phyloP scores from a whole-genome alignment of 2,888 invertebrate species.

The Hylaea fasciaria region DNA sequence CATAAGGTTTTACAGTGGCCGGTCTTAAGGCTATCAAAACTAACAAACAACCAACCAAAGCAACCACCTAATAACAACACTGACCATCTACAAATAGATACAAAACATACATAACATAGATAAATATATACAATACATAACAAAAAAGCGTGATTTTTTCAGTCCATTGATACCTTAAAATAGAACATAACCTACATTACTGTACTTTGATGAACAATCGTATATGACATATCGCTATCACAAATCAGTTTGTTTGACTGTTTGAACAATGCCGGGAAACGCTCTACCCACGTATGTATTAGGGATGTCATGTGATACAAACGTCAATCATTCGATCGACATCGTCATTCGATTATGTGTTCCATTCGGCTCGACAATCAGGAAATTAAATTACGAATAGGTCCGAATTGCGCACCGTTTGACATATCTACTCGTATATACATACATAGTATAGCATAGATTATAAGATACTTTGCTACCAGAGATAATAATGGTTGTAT shows the following conservation, averaged over 20 bases:
- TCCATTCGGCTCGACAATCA: slow-evolving; percentile 37
- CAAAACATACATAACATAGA: too few species aligned
- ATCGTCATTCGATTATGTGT: slow-evolving; percentile 32
- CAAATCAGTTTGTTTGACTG: slow-evolving; percentile 17
- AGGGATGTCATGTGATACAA: slow-evolving; percentile 36
- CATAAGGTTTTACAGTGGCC: too few species aligned
- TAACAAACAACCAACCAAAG: too few species aligned
- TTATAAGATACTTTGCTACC: neutral
- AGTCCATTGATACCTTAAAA: neutral
- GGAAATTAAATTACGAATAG: slow-evolving; percentile 25
- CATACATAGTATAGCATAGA: neutral
- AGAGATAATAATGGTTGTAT: neutral
- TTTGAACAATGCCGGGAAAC: slow-evolving; percentile 34
- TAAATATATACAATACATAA: too few species aligned
- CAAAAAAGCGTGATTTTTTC: too few species aligned
- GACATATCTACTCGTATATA: neutral
- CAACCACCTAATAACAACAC: too few species aligned
- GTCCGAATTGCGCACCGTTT: neutral
- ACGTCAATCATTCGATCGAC: slow-evolving; percentile 41
- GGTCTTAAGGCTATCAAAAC: too few species aligned
- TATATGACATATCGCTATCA: slow-evolving; percentile 6
- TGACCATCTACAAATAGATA: too few species aligned
- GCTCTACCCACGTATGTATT: slow-evolving; percentile 22
- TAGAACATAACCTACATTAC: neutral
- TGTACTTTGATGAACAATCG: slow-evolving; percentile 6